Percentiles rank a stretch among this genome's conserved stretches.
These are phyloP conservation scores for Phalacrocorax aristotelis DNA, from an alignment of 2,113 vertebrate genomes.

Conservation along the genomic window DNA sequence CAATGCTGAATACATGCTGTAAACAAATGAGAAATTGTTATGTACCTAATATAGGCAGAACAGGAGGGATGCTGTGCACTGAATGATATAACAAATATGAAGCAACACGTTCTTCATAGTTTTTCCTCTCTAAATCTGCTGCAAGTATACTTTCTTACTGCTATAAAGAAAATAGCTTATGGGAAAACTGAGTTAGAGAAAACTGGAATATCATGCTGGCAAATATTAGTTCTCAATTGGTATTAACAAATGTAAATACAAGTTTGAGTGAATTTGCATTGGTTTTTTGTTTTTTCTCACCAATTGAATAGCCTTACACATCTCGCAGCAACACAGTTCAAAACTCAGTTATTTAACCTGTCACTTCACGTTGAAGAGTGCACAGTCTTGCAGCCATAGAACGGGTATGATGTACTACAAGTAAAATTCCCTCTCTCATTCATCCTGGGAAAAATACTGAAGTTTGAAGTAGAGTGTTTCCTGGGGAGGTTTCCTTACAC, in stretches of 20 bases:
- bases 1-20: background rate
- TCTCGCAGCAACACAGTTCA: background rate
- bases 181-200: background rate
- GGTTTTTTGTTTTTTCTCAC: background rate
- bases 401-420: background rate
- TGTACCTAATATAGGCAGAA: background rate
- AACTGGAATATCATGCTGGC: background rate
- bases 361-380: background rate
- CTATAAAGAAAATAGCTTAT: background rate
- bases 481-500: background rate
- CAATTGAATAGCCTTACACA: background rate
- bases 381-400: background rate
- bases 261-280: background rate
- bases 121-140: background rate
- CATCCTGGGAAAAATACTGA: background rate
- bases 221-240: background rate
- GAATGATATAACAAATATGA: background rate
- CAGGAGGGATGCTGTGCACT: background rate
- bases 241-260: background rate
- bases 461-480: background rate
- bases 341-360: background rate
- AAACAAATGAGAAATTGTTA: background rate
- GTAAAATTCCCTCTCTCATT: background rate
- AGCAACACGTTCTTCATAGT: background rate
- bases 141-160: background rate